Conservation (phyloP, 1,140 invertebrate species). For the Myzus persicae region DNA sequence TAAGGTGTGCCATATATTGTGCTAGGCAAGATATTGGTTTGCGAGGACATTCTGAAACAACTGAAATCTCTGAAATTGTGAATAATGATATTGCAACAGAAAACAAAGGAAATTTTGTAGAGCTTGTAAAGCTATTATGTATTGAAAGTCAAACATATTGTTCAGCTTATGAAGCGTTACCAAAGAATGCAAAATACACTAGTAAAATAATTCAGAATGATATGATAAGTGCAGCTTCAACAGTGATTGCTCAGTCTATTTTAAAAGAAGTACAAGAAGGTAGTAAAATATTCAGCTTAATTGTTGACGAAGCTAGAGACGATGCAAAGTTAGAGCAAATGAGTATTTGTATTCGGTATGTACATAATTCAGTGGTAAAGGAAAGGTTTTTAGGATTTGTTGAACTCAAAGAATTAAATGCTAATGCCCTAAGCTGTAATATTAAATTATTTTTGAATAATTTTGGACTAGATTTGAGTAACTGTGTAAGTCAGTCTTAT, state of each 20-base stretch:
- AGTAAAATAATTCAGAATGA: conserved; percentile 9
- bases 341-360: conserved; percentile 12
- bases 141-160: not conserved
- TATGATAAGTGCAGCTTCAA: conserved; percentile 22
- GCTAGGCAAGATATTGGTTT: conserved; percentile 25
- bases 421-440: not conserved
- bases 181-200: conserved; percentile 29
- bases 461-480: conserved; percentile 49
- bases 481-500: conserved; percentile 58
- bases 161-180: conserved; percentile 18
- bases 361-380: not conserved
- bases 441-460: conserved; percentile 33
- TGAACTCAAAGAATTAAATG: conserved; percentile 21
- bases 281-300: not conserved
- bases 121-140: conserved; percentile 28
- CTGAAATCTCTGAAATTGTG: not conserved
- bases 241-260: not conserved
- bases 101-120: not conserved
- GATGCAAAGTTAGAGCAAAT: not conserved
- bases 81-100: conserved; percentile 26
- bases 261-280: conserved; percentile 12
- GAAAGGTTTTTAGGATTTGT: conserved; percentile 30
- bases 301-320: conserved; percentile 3
- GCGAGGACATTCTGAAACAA: not conserved
- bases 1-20: conserved; percentile 31